These are phyloP conservation scores for Oceanodroma tethys DNA, from an alignment of 2,113 vertebrate genomes.

Conservation along the genomic window DNA sequence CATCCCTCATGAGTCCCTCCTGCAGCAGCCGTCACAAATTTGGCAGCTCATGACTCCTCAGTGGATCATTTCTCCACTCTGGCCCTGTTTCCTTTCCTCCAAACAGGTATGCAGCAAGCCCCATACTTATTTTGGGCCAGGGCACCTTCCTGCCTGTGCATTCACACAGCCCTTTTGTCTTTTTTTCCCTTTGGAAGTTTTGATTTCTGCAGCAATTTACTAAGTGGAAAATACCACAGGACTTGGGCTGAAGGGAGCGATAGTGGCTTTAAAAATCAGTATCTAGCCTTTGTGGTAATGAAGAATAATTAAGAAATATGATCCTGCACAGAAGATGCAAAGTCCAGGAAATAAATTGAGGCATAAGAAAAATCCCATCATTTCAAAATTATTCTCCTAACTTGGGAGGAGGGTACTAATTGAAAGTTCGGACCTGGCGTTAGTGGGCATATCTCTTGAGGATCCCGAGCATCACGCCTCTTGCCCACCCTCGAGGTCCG, in stretches of 20 bases:
- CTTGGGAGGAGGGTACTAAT: neutral
- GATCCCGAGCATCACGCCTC: neutral
- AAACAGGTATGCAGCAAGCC: neutral
- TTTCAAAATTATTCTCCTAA: neutral
- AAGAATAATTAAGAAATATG: neutral
- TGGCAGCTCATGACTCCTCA: neutral
- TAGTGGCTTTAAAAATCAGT: neutral
- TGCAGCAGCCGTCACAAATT: neutral
- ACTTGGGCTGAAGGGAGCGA: neutral
- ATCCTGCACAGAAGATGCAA: neutral
- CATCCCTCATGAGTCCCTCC: neutral
- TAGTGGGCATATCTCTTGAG: accelerated
- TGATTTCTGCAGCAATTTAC: neutral
- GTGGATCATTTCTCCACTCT: neutral
- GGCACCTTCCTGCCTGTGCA: neutral
- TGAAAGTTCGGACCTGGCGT: neutral
- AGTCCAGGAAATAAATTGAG: neutral
- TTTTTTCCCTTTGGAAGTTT: neutral
- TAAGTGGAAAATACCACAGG: neutral
- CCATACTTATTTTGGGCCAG: neutral
- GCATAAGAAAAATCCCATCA: neutral
- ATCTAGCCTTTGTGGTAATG: neutral
- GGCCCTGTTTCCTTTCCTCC: neutral
- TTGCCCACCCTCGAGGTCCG: neutral
- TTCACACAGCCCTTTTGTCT: neutral